Percentiles rank a stretch among this genome's conserved stretches.
phyloP scores from a whole-genome alignment of 2,113 vertebrate species.

The Struthio camelus region DNA sequence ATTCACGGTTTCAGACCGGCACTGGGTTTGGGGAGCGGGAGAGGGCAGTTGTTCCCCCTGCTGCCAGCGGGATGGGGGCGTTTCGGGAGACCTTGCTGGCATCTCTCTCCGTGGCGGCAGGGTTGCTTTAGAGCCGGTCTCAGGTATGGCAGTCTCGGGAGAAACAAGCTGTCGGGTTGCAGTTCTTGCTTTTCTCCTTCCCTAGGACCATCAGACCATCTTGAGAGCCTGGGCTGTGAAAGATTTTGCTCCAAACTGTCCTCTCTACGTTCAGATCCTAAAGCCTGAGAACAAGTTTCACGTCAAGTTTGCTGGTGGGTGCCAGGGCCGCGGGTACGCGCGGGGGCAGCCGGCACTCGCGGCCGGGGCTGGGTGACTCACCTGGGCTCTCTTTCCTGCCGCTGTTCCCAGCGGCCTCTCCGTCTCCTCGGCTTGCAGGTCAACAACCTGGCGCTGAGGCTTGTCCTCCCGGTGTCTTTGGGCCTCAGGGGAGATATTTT shows the following conservation, averaged over 20 bases:
- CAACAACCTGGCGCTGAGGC: neutral
- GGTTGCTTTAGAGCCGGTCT: neutral
- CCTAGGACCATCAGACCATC: conserved; percentile 87
- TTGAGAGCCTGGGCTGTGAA: conserved; percentile 88
- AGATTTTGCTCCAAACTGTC: conserved; percentile 86
- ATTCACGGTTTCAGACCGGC: accelerated
- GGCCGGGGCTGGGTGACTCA: too few relatives aligned
- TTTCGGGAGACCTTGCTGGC: neutral
- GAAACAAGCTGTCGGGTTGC: neutral
- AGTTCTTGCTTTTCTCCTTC: neutral
- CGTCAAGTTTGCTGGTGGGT: conserved; percentile 85
- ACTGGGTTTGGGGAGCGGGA: neutral
- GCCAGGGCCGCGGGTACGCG: accelerated
- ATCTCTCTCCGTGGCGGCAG: accelerated
- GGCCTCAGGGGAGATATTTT: neutral
- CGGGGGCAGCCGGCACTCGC: neutral
- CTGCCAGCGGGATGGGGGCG: neutral
- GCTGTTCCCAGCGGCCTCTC: neutral
- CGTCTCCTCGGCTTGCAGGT: too few relatives aligned
- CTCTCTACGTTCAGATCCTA: conserved; percentile 86
- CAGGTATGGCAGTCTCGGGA: accelerated
- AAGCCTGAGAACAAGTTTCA: conserved; percentile 89
- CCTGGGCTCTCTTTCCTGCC: too few relatives aligned
- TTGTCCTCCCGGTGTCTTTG: neutral
- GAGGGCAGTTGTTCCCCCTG: neutral